Conservation (phyloP, 23 tunicate genomes). For the Clavelina lepadiformis region DNA sequence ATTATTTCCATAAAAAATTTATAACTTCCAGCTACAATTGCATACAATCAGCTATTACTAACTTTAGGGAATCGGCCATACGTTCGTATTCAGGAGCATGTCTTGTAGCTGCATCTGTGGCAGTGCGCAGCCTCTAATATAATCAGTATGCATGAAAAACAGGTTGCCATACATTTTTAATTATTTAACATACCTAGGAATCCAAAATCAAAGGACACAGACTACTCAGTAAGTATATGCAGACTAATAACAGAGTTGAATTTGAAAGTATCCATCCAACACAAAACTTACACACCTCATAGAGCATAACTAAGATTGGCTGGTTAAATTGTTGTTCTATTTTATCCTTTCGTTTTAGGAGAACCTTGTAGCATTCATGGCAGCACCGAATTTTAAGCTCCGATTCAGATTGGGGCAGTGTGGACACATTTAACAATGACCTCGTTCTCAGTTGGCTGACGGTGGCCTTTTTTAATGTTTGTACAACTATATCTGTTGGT, state of each 20-base stretch:
- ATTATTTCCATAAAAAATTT: too few species aligned
- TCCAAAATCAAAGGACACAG: too few species aligned
- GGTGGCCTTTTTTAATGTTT: not conserved
- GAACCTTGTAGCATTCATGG: constrained; percentile 59
- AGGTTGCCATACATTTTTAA: too few species aligned
- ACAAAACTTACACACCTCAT: constrained; percentile 29
- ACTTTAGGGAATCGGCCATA: constrained; percentile 87
- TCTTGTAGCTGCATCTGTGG: constrained; percentile 45
- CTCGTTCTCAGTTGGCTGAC: not conserved
- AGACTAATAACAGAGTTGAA: too few species aligned
- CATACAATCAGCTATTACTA: constrained; percentile 1
- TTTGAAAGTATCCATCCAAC: too few species aligned
- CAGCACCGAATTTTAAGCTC: constrained; percentile 44
- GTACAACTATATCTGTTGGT: not conserved
- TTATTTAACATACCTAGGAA: not conserved
- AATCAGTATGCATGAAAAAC: too few species aligned
- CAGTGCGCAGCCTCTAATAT: constrained; percentile 63
- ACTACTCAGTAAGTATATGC: too few species aligned
- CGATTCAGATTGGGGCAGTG: not conserved
- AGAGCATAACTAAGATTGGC: constrained; percentile 44
- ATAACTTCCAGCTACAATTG: too few species aligned
- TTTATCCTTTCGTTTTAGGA: constrained; percentile 43
- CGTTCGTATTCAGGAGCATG: constrained; percentile 57
- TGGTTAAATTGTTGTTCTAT: constrained; percentile 42
- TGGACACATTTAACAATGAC: not conserved